These are phyloP conservation scores for Prionace glauca DNA, from an alignment of 2,797 vertebrate species.

Conservation along the genomic window DNA sequence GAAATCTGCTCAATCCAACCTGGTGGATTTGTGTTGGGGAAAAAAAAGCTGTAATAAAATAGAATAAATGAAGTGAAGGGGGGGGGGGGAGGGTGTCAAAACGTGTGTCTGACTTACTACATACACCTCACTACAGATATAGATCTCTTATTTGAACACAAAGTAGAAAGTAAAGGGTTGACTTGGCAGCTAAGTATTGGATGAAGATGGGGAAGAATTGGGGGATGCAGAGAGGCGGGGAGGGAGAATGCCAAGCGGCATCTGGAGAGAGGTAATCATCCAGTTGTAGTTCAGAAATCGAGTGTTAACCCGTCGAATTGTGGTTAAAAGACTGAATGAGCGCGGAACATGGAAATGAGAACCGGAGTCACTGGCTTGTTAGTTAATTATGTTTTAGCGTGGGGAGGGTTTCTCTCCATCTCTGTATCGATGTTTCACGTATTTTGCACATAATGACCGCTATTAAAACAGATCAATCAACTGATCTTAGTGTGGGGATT, in stretches of 20 bases:
- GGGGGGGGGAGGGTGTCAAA: too few relatives aligned
- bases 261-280: neutral
- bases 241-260: neutral
- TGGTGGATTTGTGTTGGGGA: neutral
- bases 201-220: neutral
- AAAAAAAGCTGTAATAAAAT: neutral
- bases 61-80: neutral
- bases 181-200: neutral
- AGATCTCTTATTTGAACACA: too few relatives aligned
- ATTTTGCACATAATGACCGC: neutral
- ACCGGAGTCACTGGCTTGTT: constrained; percentile 39
- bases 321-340: neutral
- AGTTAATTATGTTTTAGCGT: neutral
- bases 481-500: neutral
- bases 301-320: neutral
- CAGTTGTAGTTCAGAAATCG: neutral
- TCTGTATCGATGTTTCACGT: neutral
- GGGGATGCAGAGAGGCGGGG: neutral
- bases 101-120: neutral
- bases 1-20: neutral
- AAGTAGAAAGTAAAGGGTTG: neutral
- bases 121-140: neutral
- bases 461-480: neutral
- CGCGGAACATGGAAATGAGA: constrained; percentile 37
- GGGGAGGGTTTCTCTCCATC: neutral